Conservation (phyloP, 2,113 vertebrate species). For the Aspiorhynchus laticeps region DNA sequence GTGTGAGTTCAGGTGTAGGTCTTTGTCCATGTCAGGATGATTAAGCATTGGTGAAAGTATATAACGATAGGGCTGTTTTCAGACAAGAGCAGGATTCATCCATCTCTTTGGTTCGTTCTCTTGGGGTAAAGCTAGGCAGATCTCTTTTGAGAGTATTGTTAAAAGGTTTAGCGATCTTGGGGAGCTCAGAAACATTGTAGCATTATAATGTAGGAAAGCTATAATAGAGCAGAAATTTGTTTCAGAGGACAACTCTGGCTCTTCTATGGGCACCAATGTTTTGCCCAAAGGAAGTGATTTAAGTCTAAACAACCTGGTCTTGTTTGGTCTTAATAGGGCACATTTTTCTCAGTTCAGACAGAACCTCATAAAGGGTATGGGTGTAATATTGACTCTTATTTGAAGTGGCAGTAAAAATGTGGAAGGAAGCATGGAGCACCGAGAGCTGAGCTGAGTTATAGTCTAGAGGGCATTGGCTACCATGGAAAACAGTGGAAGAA, state of each 20-base stretch:
- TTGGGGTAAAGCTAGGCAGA: not conserved
- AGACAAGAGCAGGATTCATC: not conserved
- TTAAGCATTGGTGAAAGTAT: not conserved
- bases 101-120: not conserved
- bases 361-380: slow-evolving; percentile 26
- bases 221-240: slow-evolving; percentile 15
- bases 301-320: slow-evolving; percentile 23
- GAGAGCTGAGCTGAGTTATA: not conserved
- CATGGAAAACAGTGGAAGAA: slow-evolving; percentile 6
- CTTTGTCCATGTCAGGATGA: slow-evolving; percentile 14
- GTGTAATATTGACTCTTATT: slow-evolving; percentile 33
- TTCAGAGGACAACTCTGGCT: not conserved
- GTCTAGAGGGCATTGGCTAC: not conserved
- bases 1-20: not conserved
- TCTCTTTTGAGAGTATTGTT: not conserved
- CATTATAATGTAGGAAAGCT: slow-evolving; percentile 6
- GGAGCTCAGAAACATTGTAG: slow-evolving; percentile 4
- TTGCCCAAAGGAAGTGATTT: slow-evolving; percentile 40
- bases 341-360: slow-evolving; percentile 23
- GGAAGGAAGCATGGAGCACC: not conserved
- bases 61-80: not conserved
- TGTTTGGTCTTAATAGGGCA: slow-evolving; percentile 40
- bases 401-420: slow-evolving; percentile 42
- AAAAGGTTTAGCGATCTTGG: not conserved
- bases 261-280: not conserved